Percentiles rank a stretch among this genome's conserved stretches.
These are phyloP conservation scores for Steromphala cineraria DNA, from an alignment of 2,888 invertebrate genomes.

Conservation along the genomic window DNA sequence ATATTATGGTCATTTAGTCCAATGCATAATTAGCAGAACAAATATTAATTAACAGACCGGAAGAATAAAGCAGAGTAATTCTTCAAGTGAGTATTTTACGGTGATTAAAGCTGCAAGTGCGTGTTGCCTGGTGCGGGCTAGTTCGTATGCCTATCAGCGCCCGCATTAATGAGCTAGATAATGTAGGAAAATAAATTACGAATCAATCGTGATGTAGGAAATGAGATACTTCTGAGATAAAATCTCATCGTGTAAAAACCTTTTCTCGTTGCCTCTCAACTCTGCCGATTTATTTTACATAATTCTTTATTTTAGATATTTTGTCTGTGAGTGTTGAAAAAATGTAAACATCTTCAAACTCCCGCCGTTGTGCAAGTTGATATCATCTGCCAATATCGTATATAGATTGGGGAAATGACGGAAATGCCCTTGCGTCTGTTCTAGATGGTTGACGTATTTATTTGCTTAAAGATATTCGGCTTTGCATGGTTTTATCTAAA, in stretches of 20 bases:
- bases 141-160: background rate
- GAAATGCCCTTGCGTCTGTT: no score
- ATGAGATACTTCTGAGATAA: constrained; percentile 8
- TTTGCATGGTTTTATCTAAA: no score
- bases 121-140: background rate
- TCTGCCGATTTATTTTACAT: background rate
- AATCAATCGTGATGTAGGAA: background rate
- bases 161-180: constrained; percentile 12
- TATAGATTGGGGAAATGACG: no score
- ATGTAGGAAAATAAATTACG: constrained; percentile 17
- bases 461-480: no score
- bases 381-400: background rate
- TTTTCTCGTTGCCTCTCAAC: background rate
- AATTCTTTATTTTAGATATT: background rate
- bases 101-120: background rate
- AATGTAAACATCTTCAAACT: background rate
- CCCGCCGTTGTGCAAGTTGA: background rate
- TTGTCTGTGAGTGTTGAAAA: background rate
- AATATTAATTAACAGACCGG: background rate
- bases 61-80: background rate
- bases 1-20: background rate
- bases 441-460: no score
- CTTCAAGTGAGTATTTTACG: background rate
- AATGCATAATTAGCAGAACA: background rate
- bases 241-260: background rate